Base-by-base conservation (phyloP, 1,140 invertebrate genomes). In the Penaeus indicus region DNA sequence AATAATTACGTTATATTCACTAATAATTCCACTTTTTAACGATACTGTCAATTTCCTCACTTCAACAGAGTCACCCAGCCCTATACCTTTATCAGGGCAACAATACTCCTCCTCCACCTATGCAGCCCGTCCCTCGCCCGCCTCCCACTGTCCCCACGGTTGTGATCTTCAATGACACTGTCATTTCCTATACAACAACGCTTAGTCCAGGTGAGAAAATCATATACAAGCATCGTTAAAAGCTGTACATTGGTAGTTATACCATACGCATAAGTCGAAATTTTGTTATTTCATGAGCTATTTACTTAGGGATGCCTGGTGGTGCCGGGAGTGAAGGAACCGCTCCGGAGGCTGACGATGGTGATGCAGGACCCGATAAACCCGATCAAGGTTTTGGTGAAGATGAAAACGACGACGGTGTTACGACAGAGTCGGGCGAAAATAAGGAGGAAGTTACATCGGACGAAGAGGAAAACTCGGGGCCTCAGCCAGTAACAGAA, bases 81-180 rank as follows among this genome's bases (percentile, higher is more conserved):
- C 32, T 87, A 3, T 67, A 87, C 42, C 13, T 87, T 27, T 81
- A 82, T 32, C 85, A 87, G 63, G 85, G 78, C 2, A n/a, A 11
- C 19, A 63, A 81, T 63, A n/a, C 10, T 21, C 85, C 85, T 10
- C 85, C 85, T 54, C 85, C 85, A 25, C 78, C 78, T 47, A 47
- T 13, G 47, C 47, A 47, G 18, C 42, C 79, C 27, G 22, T 32
- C 13, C 27, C 13, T 25, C 61, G 21, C n/a, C 60, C 62, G 22
- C 75, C 85, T 62, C 13, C 77, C 19, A 13, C 63, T 16, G 47
- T 75, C 42, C 54, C 47, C 84, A 85, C 67, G 64, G 25, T 47
- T 54, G 42, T 69, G 47, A 81, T 42, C 25, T 10, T 60, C 4
- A 81, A 81, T 25, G 79, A 42, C 38, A 81, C 79, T 1, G 54